Conservation (phyloP, 2,113 vertebrate species). For the Pao palembangensis region DNA sequence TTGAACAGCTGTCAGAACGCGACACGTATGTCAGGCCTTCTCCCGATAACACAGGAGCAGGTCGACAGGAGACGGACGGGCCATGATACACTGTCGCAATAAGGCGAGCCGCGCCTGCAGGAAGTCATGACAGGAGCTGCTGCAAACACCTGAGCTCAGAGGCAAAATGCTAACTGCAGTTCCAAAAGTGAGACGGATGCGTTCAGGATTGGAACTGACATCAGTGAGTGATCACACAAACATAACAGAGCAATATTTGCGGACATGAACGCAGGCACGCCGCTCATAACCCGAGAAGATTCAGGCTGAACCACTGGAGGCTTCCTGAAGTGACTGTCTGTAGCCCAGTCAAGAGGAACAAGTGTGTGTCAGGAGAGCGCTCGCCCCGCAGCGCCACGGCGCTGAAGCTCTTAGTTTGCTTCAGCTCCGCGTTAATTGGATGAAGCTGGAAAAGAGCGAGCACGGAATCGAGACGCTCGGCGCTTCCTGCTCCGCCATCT, state of each 20-base stretch:
- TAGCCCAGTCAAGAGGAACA: conserved; percentile 74
- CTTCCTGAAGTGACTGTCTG: conserved; percentile 70
- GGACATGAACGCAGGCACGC: conserved; percentile 12
- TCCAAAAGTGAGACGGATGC: not conserved
- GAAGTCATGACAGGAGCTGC: not conserved
- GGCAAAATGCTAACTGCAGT: not conserved
- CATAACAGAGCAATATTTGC: conserved; percentile 5
- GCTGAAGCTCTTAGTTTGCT: conserved; percentile 75
- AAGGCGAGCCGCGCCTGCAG: conserved; percentile 2
- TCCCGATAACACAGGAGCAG: conserved; percentile 68
- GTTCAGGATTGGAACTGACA: conserved; percentile 11
- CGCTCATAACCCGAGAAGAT: conserved; percentile 47
- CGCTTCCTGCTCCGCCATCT: conserved; percentile 38
- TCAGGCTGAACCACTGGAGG: conserved; percentile 69
- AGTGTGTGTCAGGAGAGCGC: conserved; percentile 72
- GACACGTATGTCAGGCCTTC: conserved; percentile 58
- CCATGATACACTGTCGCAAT: not conserved
- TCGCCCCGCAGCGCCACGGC: conserved; percentile 71
- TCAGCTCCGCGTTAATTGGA: conserved; percentile 74
- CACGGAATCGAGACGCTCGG: not conserved
- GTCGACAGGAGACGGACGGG: conserved; percentile 42
- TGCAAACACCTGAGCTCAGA: not conserved
- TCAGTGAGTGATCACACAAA: conserved; percentile 17
- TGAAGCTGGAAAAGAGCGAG: conserved; percentile 61
- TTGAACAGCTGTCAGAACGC: conserved; percentile 77